Base-by-base conservation (phyloP, 2,797 vertebrate genomes). In the Chrysocyon brachyurus region DNA sequence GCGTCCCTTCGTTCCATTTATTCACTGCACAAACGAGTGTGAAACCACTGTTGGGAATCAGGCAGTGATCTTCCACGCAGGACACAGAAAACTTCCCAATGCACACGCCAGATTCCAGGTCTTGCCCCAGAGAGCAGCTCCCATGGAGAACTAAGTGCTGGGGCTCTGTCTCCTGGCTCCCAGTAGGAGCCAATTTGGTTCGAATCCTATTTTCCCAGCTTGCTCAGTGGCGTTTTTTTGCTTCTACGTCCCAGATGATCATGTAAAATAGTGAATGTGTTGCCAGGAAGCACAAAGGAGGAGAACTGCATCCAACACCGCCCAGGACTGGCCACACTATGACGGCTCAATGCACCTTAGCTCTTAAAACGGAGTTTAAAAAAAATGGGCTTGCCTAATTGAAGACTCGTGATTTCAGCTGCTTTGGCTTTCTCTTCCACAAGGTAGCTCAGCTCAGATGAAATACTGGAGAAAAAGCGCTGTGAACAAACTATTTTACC, bases 101-200 rank as follows among this genome's bases (percentile, higher is more conserved):
- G 3, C 4, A 6, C 15, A 3, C 5, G 12, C 0, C 8, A 10
- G 14, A 26, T 6, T 36, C 9, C 2, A 3, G 17, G 22, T 16
- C 17, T 11, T 17, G 6, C 5, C 1, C 1, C 8, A 83, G 3
- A 31, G 19, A 83, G 15, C 11, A 8, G 12, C 33, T 1, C 0
- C 2, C 33, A 0, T 2, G 0, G 0, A 12, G 21, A 12, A n/a
- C 21, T 8, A 1, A 11, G 12, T 2, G 17, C 0, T 15, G 3
- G 0, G 10, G 2, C 16, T 81, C 72, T 64, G 40, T 12, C 33
- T 49, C 16, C 63, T 2, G 14, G 40, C 22, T 28, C 10, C 40
- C 6, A 16, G 22, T 1, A 12, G 22, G 26, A 28, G 5, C n/a
- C 33, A 8, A 56, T 10, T 33, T 52, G 11, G 11, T 61, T 40